phyloP scores from a whole-genome alignment of 2,113 vertebrate genomes.

The Ammodytes dubius region DNA sequence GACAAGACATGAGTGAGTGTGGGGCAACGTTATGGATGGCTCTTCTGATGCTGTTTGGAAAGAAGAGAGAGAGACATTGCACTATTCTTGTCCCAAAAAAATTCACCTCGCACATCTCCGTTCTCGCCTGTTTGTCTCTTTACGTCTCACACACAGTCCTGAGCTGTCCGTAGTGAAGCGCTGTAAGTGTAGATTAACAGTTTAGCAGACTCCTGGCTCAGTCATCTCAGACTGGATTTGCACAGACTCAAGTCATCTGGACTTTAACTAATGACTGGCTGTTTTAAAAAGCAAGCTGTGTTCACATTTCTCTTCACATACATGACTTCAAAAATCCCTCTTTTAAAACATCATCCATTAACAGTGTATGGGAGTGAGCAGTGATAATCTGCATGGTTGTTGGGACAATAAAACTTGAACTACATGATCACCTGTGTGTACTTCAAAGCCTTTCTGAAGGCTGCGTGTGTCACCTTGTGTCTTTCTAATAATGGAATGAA shows the following conservation, averaged over 20 bases:
- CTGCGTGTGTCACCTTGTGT: slow-evolving; percentile 40
- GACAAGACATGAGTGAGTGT: neutral
- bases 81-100: slow-evolving; percentile 50
- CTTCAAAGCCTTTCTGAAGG: slow-evolving; percentile 54
- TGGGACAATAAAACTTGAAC: slow-evolving; percentile 60
- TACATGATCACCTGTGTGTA: slow-evolving; percentile 7
- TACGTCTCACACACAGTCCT: slow-evolving; percentile 30
- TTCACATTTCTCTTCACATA: neutral
- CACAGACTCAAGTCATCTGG: slow-evolving; percentile 23
- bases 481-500: slow-evolving; percentile 39
- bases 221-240: slow-evolving; percentile 35
- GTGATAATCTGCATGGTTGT: slow-evolving; percentile 16
- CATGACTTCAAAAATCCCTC: neutral
- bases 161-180: slow-evolving; percentile 27
- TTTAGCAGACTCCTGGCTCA: slow-evolving; percentile 32
- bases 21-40: slow-evolving; percentile 2
- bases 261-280: slow-evolving; percentile 14
- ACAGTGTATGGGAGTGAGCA: neutral
- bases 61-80: slow-evolving; percentile 31
- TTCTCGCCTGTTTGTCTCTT: slow-evolving; percentile 44
- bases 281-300: neutral
- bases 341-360: neutral
- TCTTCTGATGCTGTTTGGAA: slow-evolving; percentile 7
- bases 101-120: slow-evolving; percentile 28
- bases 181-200: slow-evolving; percentile 48